These are phyloP conservation scores for Enteromius trimaculatus DNA, from an alignment of 2,797 vertebrate genomes.

Conservation along the genomic window DNA sequence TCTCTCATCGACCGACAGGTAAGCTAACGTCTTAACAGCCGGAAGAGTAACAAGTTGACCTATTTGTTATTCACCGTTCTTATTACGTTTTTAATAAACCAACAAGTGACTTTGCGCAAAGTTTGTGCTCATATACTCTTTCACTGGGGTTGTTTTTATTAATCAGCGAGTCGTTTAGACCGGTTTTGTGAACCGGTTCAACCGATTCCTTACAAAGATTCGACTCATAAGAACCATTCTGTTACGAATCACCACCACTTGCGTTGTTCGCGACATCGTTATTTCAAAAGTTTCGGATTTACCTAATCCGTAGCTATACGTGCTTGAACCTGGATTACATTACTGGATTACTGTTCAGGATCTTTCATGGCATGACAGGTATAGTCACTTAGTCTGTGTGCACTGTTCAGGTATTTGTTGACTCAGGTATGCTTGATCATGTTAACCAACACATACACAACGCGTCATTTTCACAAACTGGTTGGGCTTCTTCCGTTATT, in stretches of 20 bases:
- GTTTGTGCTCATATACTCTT: too few relatives aligned
- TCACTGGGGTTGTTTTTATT: background rate
- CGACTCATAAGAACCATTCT: background rate
- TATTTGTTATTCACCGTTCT: slow-evolving; percentile 8
- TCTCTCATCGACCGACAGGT: slow-evolving; percentile 44
- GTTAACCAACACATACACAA: background rate
- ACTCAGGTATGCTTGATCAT: background rate
- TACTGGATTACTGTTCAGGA: background rate
- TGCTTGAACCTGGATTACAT: background rate
- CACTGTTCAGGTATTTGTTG: background rate
- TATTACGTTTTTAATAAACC: background rate
- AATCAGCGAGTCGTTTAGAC: background rate
- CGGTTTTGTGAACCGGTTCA: slow-evolving; percentile 1
- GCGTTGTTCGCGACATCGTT: background rate
- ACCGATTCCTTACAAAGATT: background rate
- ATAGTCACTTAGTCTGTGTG: slow-evolving; percentile 7
- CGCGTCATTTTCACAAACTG: background rate
- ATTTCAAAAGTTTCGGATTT: background rate
- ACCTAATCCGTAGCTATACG: too few relatives aligned
- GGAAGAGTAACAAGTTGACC: slow-evolving; percentile 21
- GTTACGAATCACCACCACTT: background rate
- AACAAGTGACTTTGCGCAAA: background rate
- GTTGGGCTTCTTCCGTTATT: background rate
- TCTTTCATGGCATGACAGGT: slow-evolving; percentile 11
- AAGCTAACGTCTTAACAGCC: slow-evolving; percentile 50